Evolutionary conservation across 1,140 invertebrate genomes (phyloP).

Genomic region (Anagrus nilaparvatae): DNA sequence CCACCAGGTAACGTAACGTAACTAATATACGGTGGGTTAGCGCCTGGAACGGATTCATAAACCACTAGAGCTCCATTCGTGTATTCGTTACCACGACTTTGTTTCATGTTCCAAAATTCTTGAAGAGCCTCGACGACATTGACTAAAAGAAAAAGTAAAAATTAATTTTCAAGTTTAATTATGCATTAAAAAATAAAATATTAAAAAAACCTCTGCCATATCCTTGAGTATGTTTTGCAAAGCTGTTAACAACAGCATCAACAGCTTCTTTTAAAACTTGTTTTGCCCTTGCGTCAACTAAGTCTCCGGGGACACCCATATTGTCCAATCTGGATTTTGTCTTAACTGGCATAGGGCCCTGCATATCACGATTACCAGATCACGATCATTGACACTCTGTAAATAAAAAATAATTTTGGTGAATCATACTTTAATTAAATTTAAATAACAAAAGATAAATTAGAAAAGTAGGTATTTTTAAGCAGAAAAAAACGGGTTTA

Average conservation of each 20-base stretch:
- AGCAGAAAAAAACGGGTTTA: no score
- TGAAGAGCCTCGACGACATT: slow-evolving; percentile 92
- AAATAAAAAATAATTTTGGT: slow-evolving; percentile 10
- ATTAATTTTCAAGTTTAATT: not conserved
- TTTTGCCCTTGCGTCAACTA: slow-evolving; percentile 54
- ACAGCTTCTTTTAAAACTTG: slow-evolving; percentile 66
- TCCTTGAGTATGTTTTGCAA: slow-evolving; percentile 66
- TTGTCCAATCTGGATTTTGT: slow-evolving; percentile 37
- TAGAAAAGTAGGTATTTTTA: no score
- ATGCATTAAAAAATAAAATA: slow-evolving; percentile 5
- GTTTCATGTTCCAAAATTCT: slow-evolving; percentile 97
- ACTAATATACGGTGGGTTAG: slow-evolving; percentile 84
- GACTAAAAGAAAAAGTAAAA: slow-evolving; percentile 45
- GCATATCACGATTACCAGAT: slow-evolving; percentile 31
- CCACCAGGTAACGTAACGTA: slow-evolving; percentile 91
- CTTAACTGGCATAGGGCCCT: slow-evolving; percentile 40
- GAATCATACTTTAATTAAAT: not conserved
- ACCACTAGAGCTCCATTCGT: slow-evolving; percentile 86
- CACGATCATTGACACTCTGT: slow-evolving; percentile 26
- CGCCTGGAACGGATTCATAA: slow-evolving; percentile 87
- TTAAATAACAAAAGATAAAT: no score
- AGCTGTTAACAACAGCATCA: slow-evolving; percentile 68
- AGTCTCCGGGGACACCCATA: slow-evolving; percentile 36
- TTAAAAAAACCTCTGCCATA: slow-evolving; percentile 57
- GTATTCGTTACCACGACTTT: slow-evolving; percentile 72